A percentile compares a stretch with the other conserved stretches of the same genome.
Evolutionary conservation across 2,113 vertebrate species (phyloP).

Genomic region (Antechinus stuartii): DNA sequence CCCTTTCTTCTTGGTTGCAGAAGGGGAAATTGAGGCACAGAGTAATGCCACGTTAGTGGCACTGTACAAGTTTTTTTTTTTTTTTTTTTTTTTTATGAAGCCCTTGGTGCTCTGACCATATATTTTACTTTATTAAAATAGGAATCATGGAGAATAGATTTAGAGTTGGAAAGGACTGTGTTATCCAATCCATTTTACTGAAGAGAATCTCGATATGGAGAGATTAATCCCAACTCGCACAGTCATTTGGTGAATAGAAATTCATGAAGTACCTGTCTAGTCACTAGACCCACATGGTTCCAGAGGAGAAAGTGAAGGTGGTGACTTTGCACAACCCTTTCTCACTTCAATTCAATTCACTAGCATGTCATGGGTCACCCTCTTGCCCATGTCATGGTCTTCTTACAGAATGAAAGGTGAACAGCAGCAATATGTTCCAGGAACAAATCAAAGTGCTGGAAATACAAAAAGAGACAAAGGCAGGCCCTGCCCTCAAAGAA

Average conservation of each 20-base stretch:
- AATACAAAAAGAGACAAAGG: not conserved
- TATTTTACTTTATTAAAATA: not conserved
- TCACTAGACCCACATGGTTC: too few species aligned
- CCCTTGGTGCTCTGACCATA: not conserved
- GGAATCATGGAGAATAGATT: not conserved
- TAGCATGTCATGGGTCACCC: too few species aligned
- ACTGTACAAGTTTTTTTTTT: not conserved
- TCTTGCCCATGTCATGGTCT: too few species aligned
- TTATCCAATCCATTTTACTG: not conserved
- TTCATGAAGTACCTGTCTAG: not conserved
- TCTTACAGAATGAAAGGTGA: too few species aligned
- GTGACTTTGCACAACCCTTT: too few species aligned
- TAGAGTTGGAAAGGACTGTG: not conserved
- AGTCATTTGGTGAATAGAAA: not conserved
- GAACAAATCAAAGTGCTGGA: rapidly evolving
- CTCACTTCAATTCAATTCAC: too few species aligned
- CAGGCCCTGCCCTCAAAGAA: not conserved
- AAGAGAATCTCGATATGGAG: not conserved
- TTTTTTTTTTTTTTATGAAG: too few species aligned
- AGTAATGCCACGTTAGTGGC: not conserved
- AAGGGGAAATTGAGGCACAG: not conserved
- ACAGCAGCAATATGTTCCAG: not conserved
- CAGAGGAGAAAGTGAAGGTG: too few species aligned
- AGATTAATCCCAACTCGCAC: not conserved
- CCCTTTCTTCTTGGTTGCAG: conserved; percentile 6